A percentile compares a stretch with the other conserved stretches of the same genome.
phyloP scores from a whole-genome alignment of 2,888 invertebrate genomes.

The Drosophila antonietae region DNA sequence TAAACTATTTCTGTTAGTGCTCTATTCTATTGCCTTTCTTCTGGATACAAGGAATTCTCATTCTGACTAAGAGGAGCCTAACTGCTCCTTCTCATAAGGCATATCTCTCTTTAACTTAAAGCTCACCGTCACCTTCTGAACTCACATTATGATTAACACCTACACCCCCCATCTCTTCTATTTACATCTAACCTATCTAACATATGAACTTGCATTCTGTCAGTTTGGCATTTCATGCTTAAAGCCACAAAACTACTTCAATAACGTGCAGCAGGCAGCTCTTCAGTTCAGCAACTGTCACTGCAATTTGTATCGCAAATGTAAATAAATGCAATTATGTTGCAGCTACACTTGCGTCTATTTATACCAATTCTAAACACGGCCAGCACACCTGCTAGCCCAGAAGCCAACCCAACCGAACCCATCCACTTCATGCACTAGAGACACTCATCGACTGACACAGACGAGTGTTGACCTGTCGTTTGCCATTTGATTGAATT shows the following conservation, averaged over 20 bases:
- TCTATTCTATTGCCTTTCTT: too few relatives aligned
- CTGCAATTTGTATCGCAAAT: constrained; percentile 55
- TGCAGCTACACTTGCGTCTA: constrained; percentile 19
- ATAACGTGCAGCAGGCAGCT: constrained; percentile 17
- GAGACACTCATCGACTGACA: constrained; percentile 27
- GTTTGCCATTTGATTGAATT: constrained; percentile 56
- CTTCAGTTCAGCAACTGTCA: constrained; percentile 44
- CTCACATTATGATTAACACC: too few relatives aligned
- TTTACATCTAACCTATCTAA: too few relatives aligned
- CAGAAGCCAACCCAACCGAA: neutral
- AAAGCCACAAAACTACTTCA: constrained; percentile 13
- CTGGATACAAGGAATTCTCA: neutral
- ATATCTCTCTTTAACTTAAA: neutral
- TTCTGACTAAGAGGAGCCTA: neutral
- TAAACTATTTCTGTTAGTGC: too few relatives aligned
- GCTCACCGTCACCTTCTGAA: too few relatives aligned
- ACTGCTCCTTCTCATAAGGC: too few relatives aligned
- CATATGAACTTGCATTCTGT: neutral
- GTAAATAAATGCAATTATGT: constrained; percentile 65
- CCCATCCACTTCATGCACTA: neutral
- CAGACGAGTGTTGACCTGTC: constrained; percentile 53
- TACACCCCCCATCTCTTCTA: too few relatives aligned
- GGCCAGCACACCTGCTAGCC: neutral
- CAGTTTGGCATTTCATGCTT: neutral
- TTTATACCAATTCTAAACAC: constrained; percentile 32